Evolutionary conservation across 1,140 invertebrate genomes (phyloP), one percentile per base, ranked within the genome.

Genomic region (Eurosta solidaginis): DNA sequence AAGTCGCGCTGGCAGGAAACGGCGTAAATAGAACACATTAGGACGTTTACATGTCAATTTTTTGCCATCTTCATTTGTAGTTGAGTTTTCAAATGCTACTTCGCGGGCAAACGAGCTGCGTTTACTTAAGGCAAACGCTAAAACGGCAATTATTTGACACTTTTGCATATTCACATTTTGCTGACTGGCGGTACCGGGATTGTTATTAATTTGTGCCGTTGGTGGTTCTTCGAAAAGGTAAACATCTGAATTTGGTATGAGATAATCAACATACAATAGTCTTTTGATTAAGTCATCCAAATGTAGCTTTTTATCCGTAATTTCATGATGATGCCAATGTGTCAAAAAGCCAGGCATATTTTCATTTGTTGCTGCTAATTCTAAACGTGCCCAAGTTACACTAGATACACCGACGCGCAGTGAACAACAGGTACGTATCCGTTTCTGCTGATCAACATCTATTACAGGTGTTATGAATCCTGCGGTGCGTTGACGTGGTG

Each of bases 141-240:
- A 50, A 49, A 88, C 82, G 2, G 84, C 82, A 4, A 80, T 81
- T 5, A 88, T 54, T 77, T 88, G 86, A 0, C 83, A 77, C 33
- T 85, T 87, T 76, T 88, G 86, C 12, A 88, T 82, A 63, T 84
- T 87, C 0, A 88, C 82, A 79, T 88, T 88, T 40, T 86, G 83
- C 42, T 88, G 86, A 42, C 85, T 82, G n/a, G 82, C 81, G 59
- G 79, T 85, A 22, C 86, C 86, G 0, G 85, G 85, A 77, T 85
- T 83, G 25, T 78, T 85, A 27, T 75, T 84, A 14, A 80, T 76
- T 40, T 85, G 85, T 0, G 86, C 86, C 81, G 81, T 82, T 79
- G 86, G 86, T 6, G 85, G 86, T 75, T 81, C 82, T 78, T 88
- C 86, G 6, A 88, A 36, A 22, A 86, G 74, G 80, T 87, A 88